Percentiles rank a stretch among this genome's conserved stretches.
These are phyloP conservation scores for Tachysurus fulvidraco DNA, from an alignment of 2,113 vertebrate species.

Conservation along the genomic window DNA sequence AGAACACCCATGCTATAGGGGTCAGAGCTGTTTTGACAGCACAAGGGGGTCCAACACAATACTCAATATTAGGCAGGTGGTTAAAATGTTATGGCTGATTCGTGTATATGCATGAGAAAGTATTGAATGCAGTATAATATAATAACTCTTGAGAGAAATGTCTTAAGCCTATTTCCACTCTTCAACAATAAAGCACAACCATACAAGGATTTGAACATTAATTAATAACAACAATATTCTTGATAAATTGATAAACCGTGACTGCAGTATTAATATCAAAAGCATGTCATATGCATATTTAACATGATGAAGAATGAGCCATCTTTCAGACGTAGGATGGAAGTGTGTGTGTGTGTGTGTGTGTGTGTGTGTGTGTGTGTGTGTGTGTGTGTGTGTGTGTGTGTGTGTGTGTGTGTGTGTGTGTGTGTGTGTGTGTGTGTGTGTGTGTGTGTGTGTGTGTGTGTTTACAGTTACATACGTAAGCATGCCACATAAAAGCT, in stretches of 20 bases:
- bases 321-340: neutral
- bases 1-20: no score
- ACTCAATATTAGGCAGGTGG: no score
- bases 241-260: slow-evolving; percentile 1
- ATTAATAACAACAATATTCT: neutral
- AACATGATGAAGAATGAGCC: neutral
- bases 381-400: neutral
- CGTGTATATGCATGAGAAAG: neutral
- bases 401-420: neutral
- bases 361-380: slow-evolving; percentile 19
- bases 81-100: no score
- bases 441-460: slow-evolving; percentile 9
- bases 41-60: no score
- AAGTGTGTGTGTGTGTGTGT: slow-evolving; percentile 14
- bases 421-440: slow-evolving; percentile 15
- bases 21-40: no score
- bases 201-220: neutral
- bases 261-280: neutral
- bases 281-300: neutral
- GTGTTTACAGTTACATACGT: neutral
- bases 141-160: neutral
- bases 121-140: neutral
- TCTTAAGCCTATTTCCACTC: neutral
- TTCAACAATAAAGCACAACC: neutral
- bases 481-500: slow-evolving; percentile 10